A percentile compares a stretch with the other conserved stretches of the same genome.
Evolutionary conservation across 2,888 invertebrate genomes (phyloP).

Genomic region (Blera fallax): DNA sequence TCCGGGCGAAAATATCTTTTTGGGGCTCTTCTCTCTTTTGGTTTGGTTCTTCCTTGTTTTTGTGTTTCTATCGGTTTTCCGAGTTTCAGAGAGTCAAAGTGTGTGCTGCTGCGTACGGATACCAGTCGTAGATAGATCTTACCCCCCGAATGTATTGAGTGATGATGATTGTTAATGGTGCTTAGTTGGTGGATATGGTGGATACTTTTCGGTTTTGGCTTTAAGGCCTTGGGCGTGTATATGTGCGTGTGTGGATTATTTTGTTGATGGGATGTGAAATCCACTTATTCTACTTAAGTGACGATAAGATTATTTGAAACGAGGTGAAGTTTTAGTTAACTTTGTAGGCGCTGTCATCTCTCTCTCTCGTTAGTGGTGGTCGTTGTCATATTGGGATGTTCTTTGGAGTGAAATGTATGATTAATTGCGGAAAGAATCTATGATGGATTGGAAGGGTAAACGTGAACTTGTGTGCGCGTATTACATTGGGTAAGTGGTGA

Average conservation of each 20-base stretch:
- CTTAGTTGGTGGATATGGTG: conserved; percentile 22
- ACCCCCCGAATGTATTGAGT: conserved; percentile 36
- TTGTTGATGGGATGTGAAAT: conserved; percentile 60
- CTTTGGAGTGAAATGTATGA: conserved; percentile 12
- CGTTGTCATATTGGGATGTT: not conserved
- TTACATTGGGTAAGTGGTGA: too few species aligned
- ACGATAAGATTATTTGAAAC: conserved; percentile 58
- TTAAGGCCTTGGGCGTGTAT: not conserved
- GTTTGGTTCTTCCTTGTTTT: conserved; percentile 13
- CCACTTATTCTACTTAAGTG: conserved; percentile 69
- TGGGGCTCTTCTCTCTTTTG: conserved; percentile 10
- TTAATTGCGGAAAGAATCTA: conserved; percentile 11
- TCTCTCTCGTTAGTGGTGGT: conserved; percentile 3
- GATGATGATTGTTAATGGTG: conserved; percentile 64
- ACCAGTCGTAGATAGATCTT: conserved; percentile 42
- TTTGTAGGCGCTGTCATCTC: conserved; percentile 1
- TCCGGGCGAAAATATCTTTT: conserved; percentile 36
- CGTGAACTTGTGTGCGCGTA: too few species aligned
- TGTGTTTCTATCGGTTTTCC: not conserved
- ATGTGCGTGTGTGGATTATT: conserved; percentile 48
- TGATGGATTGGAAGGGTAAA: not conserved
- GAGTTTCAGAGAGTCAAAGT: not conserved
- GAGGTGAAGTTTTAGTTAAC: conserved; percentile 46
- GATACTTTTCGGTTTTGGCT: not conserved
- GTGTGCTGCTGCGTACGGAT: conserved; percentile 44